These are phyloP conservation scores for Crotalus helleri DNA, from an alignment of 2,113 vertebrate genomes.

Conservation along the genomic window DNA sequence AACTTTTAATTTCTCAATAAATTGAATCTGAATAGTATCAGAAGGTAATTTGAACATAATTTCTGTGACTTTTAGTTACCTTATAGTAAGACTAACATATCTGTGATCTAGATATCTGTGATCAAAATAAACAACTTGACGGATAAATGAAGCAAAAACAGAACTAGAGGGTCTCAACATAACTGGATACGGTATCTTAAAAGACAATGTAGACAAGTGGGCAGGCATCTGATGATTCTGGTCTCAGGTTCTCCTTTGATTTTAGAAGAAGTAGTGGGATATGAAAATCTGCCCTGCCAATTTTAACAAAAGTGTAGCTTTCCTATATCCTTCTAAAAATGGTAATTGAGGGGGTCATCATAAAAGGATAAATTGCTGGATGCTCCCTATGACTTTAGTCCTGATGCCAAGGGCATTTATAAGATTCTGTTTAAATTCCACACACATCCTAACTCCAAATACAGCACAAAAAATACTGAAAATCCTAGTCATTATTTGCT, in stretches of 20 bases:
- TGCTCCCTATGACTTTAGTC: background rate
- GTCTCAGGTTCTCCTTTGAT: background rate
- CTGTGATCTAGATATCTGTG: background rate
- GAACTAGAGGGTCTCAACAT: background rate
- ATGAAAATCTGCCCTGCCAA: background rate
- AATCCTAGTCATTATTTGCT: background rate
- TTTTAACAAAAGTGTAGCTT: background rate
- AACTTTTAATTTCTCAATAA: background rate
- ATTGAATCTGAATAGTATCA: background rate
- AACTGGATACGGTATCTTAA: rapidly evolving
- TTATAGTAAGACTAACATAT: background rate
- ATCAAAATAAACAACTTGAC: slow-evolving; percentile 38
- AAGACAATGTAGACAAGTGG: background rate
- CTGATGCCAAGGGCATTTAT: background rate
- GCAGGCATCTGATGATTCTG: background rate
- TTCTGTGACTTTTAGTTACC: too few species aligned
- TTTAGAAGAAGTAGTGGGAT: background rate
- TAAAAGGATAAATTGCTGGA: background rate
- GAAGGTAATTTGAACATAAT: background rate
- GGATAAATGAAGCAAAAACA: slow-evolving; percentile 26
- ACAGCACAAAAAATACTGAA: background rate
- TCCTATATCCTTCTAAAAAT: background rate
- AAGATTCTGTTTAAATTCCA: background rate
- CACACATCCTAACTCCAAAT: background rate
- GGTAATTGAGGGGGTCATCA: background rate